phyloP scores from a whole-genome alignment of 2,888 invertebrate genomes.

The Cephus pygmeus region DNA sequence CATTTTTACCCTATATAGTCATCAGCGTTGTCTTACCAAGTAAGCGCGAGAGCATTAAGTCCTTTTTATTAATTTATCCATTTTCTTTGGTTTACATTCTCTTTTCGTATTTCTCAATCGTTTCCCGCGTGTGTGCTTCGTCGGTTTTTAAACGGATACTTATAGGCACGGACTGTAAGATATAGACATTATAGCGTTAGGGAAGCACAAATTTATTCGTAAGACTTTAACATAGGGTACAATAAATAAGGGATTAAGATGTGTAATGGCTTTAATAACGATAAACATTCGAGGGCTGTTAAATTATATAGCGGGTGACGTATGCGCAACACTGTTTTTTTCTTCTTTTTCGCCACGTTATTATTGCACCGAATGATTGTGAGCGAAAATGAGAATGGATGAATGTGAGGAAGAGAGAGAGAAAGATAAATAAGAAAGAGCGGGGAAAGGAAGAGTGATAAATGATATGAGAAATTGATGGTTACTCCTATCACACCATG shows the following conservation, averaged over 20 bases:
- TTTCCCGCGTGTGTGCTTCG: slow-evolving; percentile 8
- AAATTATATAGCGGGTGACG: not conserved
- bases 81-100: not conserved
- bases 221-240: slow-evolving; percentile 11
- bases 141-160: slow-evolving; percentile 11
- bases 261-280: slow-evolving; percentile 21
- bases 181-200: slow-evolving; percentile 14
- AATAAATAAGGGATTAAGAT: slow-evolving; percentile 13
- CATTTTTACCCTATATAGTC: not conserved
- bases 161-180: slow-evolving; percentile 14
- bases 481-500: not conserved
- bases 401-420: not conserved
- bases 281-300: slow-evolving; percentile 13
- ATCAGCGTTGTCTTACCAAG: not conserved
- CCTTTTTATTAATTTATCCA: not conserved
- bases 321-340: not conserved
- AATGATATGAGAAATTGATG: not conserved
- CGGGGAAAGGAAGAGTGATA: not conserved
- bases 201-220: slow-evolving; percentile 17
- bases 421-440: not conserved
- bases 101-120: not conserved
- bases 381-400: not conserved
- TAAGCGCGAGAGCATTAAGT: not conserved
- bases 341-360: not conserved
- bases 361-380: not conserved